Evolutionary conservation across 2,797 vertebrate species (phyloP), one percentile per base, ranked within the genome.

Genomic region (Poecilia wingei): DNA sequence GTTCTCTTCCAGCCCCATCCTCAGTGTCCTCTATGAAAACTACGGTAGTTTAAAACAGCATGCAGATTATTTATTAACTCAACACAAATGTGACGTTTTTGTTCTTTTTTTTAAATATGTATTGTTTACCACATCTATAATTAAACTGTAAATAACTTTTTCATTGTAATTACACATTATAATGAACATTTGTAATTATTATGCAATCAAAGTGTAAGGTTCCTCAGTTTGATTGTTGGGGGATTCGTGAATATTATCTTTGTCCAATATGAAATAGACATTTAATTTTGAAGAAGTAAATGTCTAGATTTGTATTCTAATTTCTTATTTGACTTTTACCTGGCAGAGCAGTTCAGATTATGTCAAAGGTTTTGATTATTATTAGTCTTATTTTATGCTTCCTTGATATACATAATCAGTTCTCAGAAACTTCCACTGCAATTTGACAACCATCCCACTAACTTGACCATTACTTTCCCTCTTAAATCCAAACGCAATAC

Each of bases 11-110:
- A 79, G 92, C 95, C 51, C 87, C 95, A 47, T 89, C 89, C 79
- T 93, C 96, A 72, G 86, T 93, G 51, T 95, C 96, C 88, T 95
- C 95, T 87, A 91, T 94, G 86, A 96, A 95, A 93, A 96, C 95
- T 79, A 96, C 94, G 77, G 95, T 96, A 93, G 80, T 84, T 28
- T 53, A 75, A 76, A 74, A 79, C 59, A 13, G 46, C 66, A 16
- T 46, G 39, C 2, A 47, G 41, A 59, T n/a, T 4, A 22, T n/a
- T 69, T 76, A 68, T 31, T 41, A 10, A 43, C 36, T 59, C 41
- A 28, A 41, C 12, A 71, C 20, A n/a, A 28, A 13, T 16, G 36
- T 53, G 36, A 39, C 9, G 36, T 41, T 41, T 68, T 68, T 68
- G 18, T 68, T 20, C 18, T 9, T 31, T 64, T 16, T 13, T 8